Base-by-base conservation (phyloP, 2,797 vertebrate species). In the Sebastes umbrosus region DNA sequence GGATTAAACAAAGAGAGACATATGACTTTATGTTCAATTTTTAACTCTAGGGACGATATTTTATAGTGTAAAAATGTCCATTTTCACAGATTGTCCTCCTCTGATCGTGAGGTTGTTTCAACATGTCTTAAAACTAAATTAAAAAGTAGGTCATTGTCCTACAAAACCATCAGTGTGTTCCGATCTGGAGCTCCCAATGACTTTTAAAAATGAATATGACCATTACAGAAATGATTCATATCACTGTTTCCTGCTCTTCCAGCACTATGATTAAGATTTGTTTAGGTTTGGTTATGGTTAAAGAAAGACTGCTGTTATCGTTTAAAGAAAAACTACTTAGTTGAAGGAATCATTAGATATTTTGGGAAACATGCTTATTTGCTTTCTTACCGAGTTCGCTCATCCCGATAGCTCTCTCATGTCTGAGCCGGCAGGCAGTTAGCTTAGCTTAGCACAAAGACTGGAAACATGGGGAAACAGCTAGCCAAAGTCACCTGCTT, bases 1-100 rank as follows among this genome's bases (percentile, higher is more conserved):
- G 73, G 78, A 82, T 85, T 84, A 75, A 77, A 68, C 32, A 50
- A 7, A 12, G 25, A 50, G 10, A 68, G 67, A 63, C 73, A 67
- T 43, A 18, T 39, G 69, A 31, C 46, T 65, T 13, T 58, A 20
- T 65, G 63, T 67, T 73, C 39, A 5, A 58, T 62, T 62, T 78
- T 22, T 9, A 32, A 50, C 59, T 24, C 8, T 3, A 6, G 25
- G 31, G 29, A 69, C 3, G n/a, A 77, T 27, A 68, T 20, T 16
- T 60, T 39, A 4, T 2, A 4, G 5, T 16, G 0, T 31, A 20
- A 70, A 70, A n/a, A 60, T 50, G 3, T 31, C 5, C 3, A 36
- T 70, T 73, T 58, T 54, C n/a, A 60, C n/a, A 5, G 4, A 52
- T 31, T 36, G 8, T 27, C 18, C 11, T 70, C 46, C 22, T 16